Conservation (phyloP, 2,888 invertebrate species). For the Pristionchus fissidentatus region DNA sequence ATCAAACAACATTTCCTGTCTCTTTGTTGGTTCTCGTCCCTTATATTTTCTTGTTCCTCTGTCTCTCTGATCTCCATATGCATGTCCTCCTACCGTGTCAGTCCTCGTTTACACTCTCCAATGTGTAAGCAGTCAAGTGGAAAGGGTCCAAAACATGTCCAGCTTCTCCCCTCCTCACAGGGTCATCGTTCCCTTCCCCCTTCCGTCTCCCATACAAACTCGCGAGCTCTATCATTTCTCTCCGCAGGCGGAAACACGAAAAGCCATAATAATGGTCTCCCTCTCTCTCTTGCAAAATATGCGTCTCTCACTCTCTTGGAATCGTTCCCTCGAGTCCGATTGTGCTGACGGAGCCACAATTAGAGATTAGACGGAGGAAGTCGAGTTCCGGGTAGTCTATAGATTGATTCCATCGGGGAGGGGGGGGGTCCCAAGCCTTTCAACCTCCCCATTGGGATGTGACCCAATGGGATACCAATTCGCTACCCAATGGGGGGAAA, state of each 20-base stretch:
- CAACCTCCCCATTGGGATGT: no score
- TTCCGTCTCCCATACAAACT: neutral
- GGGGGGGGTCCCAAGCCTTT: no score
- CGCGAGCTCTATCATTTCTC: neutral
- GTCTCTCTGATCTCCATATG: neutral
- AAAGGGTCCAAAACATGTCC: neutral
- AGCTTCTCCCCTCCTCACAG: neutral
- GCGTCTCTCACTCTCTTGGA: neutral
- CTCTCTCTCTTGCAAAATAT: slow-evolving; percentile 7
- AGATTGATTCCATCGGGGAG: no score
- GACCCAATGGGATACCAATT: no score
- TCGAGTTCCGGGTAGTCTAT: no score
- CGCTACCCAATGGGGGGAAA: no score
- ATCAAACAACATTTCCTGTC: slow-evolving; percentile 31
- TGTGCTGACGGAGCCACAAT: neutral
- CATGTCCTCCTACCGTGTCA: neutral
- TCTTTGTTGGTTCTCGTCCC: no score
- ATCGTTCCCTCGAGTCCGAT: slow-evolving; percentile 29
- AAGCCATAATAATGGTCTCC: slow-evolving; percentile 35
- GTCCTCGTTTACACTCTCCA: neutral
- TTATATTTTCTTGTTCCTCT: neutral
- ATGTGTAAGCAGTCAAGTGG: neutral
- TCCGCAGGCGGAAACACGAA: slow-evolving; percentile 24
- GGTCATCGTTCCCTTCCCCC: neutral
- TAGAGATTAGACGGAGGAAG: slow-evolving; percentile 32